These are phyloP conservation scores for Pelosia muscerda DNA, from an alignment of 2,888 invertebrate genomes.

Conservation along the genomic window DNA sequence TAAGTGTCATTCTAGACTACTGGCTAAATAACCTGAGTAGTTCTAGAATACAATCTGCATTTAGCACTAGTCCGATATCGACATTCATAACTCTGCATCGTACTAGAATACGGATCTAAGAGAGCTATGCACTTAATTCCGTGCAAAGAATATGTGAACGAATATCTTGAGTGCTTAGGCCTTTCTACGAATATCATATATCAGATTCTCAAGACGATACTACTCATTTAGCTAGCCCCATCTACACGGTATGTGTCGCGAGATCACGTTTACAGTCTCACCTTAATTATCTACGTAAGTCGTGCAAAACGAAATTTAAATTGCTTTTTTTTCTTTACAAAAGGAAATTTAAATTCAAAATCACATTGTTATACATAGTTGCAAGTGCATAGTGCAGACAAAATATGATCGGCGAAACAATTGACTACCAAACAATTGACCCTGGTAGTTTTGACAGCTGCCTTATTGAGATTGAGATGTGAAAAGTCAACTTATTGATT, in stretches of 20 bases:
- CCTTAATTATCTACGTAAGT: conserved; percentile 14
- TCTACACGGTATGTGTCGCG: not conserved
- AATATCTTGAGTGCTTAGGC: not conserved
- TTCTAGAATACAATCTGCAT: too few species aligned
- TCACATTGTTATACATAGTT: too few species aligned
- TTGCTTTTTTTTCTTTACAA: conserved; percentile 15
- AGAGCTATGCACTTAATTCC: not conserved
- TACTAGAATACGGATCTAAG: too few species aligned
- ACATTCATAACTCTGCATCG: too few species aligned
- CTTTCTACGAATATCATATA: conserved; percentile 10
- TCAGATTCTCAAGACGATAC: conserved; percentile 5
- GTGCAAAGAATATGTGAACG: not conserved
- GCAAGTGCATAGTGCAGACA: not conserved
- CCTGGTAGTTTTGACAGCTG: not conserved
- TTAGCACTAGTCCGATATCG: too few species aligned
- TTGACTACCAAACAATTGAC: not conserved
- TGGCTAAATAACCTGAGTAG: too few species aligned
- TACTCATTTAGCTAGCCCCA: not conserved
- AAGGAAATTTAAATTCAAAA: conserved; percentile 11
- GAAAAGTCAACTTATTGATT: too few species aligned
- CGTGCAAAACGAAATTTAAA: conserved; percentile 17
- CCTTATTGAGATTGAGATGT: not conserved
- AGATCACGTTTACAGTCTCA: conserved; percentile 5
- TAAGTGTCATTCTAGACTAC: too few species aligned
- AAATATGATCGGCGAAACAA: not conserved